Conservation (phyloP, 2,113 vertebrate species). For the Acinonyx jubatus region DNA sequence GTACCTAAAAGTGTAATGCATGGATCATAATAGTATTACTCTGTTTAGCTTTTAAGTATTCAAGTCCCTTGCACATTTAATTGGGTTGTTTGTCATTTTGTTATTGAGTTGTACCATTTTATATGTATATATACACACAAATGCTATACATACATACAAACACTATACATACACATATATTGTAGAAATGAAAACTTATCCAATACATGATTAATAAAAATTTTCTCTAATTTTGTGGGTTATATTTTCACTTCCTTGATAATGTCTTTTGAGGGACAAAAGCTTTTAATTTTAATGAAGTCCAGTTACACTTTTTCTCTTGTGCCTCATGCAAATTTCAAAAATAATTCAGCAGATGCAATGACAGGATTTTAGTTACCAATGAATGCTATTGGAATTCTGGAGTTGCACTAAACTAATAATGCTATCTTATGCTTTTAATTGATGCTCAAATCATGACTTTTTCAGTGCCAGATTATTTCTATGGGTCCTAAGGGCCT, state of each 20-base stretch:
- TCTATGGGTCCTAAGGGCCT: neutral
- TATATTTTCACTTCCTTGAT: neutral
- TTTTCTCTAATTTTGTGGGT: neutral
- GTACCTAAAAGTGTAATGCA: neutral
- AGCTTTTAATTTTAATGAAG: neutral
- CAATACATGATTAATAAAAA: neutral
- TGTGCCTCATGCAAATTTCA: neutral
- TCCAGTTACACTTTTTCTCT: neutral
- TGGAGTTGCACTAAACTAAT: neutral
- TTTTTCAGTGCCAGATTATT: neutral
- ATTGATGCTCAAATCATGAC: neutral
- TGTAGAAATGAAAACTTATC: neutral
- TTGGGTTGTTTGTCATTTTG: neutral
- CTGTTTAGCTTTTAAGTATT: neutral
- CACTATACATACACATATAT: neutral
- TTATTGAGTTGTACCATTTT: neutral
- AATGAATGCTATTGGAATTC: neutral
- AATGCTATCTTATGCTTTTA: neutral
- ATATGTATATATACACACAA: neutral
- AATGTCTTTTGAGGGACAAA: neutral
- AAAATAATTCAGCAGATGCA: conserved; percentile 15
- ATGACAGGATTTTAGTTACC: neutral
- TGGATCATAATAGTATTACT: neutral
- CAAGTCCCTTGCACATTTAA: neutral
- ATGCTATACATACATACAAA: neutral